These are phyloP conservation scores for Myotis daubentonii DNA, from an alignment of 2,797 vertebrate genomes.

Conservation along the genomic window DNA sequence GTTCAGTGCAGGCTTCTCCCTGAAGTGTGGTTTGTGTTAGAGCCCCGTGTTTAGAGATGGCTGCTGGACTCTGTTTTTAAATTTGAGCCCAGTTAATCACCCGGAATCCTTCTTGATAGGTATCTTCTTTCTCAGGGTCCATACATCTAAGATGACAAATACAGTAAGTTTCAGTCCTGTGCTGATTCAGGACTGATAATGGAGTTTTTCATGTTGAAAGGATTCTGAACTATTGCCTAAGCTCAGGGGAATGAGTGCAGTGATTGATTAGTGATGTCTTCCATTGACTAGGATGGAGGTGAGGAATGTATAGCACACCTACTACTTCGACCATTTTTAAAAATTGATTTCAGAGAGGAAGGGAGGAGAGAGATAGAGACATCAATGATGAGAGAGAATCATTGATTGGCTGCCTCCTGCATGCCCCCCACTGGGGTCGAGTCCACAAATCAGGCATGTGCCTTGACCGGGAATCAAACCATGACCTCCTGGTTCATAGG, in stretches of 20 bases:
- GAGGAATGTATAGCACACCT: not conserved
- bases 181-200: not conserved
- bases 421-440: no score
- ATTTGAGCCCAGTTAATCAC: not conserved
- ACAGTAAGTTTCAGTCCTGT: not conserved
- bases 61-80: not conserved
- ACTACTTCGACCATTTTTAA: not conserved
- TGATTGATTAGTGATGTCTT: constrained; percentile 41
- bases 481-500: no score
- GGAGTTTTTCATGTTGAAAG: not conserved
- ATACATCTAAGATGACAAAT: not conserved
- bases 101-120: not conserved
- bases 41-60: not conserved
- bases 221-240: not conserved
- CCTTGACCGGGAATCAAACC: no score
- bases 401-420: no score
- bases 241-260: not conserved
- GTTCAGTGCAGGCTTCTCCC: not conserved
- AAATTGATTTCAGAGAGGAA: no score
- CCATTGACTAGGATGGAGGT: not conserved
- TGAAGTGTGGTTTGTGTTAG: not conserved
- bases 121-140: not conserved
- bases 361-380: no score
- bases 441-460: no score
- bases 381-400: no score